These are phyloP conservation scores for Dinothrombium tinctorium DNA, from an alignment of 1,140 invertebrate genomes.

Conservation along the genomic window DNA sequence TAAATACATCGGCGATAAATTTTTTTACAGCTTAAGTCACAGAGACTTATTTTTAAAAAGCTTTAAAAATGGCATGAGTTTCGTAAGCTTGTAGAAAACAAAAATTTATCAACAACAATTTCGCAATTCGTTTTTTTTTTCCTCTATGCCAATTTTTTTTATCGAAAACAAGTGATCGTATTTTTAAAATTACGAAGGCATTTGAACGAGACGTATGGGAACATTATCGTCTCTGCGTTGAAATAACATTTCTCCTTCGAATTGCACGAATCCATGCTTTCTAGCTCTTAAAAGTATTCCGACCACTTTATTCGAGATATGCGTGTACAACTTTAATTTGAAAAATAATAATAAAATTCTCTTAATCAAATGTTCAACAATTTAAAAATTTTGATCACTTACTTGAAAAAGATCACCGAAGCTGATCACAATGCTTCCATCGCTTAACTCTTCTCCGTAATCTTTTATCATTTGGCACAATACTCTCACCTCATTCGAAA, in stretches of 20 bases:
- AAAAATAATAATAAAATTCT: not conserved
- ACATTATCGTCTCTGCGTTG: conserved; percentile 78
- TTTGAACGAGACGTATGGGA: conserved; percentile 38
- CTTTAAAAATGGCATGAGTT: no score
- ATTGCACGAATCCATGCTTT: conserved; percentile 65
- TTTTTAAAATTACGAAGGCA: no score
- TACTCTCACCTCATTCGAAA: conserved; percentile 66
- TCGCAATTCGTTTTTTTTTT: no score
- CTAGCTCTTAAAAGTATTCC: conserved; percentile 69
- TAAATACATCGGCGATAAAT: no score
- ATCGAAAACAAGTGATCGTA: no score
- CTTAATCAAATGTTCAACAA: not conserved
- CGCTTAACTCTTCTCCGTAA: conserved; percentile 21
- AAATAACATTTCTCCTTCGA: conserved; percentile 83
- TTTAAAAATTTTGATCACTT: conserved; percentile 19
- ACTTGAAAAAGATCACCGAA: not conserved
- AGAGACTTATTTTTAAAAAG: no score
- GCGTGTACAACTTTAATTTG: conserved; percentile 43
- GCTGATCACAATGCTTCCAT: conserved; percentile 18
- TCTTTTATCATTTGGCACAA: conserved; percentile 71
- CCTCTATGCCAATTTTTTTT: no score
- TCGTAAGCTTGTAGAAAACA: no score
- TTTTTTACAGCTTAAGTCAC: no score
- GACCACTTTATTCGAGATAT: conserved; percentile 77
- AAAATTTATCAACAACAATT: no score